Evolutionary conservation across 2,113 vertebrate species (phyloP).

Genomic region (Mus pahari): DNA sequence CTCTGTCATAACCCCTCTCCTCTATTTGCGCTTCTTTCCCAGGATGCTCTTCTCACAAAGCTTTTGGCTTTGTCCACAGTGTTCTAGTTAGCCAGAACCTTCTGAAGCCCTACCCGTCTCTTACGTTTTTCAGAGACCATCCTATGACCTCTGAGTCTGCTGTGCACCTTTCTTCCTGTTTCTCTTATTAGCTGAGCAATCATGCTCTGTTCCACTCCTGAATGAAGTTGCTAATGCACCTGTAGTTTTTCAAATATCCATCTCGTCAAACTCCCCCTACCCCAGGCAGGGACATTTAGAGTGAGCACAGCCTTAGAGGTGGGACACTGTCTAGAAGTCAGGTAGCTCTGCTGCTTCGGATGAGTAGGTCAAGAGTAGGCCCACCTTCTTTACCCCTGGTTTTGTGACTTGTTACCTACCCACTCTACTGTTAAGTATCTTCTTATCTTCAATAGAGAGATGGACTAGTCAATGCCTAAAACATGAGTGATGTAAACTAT

Average conservation of each 20-base stretch:
- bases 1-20: not conserved
- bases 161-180: not conserved
- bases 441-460: not conserved
- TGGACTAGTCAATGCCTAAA: not conserved
- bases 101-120: not conserved
- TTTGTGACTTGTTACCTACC: not conserved
- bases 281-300: not conserved
- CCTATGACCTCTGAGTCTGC: not conserved
- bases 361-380: not conserved
- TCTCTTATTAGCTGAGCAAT: slow-evolving; percentile 4
- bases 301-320: not conserved
- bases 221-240: slow-evolving; percentile 37
- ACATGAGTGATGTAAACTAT: not conserved
- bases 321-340: not conserved
- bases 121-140: not conserved
- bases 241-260: slow-evolving; percentile 33
- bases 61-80: not conserved
- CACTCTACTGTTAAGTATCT: not conserved
- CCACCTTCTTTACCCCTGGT: not conserved
- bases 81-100: not conserved
- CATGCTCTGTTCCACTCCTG: slow-evolving; percentile 24
- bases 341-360: slow-evolving; percentile 43
- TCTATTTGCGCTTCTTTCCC: not conserved
- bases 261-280: not conserved
- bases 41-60: not conserved